Evolutionary conservation across 2,113 vertebrate species (phyloP).

Genomic region (Neomonachus schauinslandi): DNA sequence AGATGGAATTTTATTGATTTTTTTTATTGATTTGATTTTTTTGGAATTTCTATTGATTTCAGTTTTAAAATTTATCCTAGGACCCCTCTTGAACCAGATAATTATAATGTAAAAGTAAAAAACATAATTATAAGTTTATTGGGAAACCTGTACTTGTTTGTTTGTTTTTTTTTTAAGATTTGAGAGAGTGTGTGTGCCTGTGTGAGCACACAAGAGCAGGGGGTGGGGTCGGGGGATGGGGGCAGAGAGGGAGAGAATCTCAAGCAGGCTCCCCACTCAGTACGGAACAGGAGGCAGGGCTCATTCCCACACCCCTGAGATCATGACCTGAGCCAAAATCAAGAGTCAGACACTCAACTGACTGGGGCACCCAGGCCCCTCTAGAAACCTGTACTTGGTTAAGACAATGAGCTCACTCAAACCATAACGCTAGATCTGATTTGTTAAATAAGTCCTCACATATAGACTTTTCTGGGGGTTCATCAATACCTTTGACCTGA

Average conservation of each 20-base stretch:
- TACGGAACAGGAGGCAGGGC: neutral
- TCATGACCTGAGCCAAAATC: neutral
- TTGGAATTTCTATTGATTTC: neutral
- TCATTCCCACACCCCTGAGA: neutral
- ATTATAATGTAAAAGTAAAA: constrained; percentile 26
- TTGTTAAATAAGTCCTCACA: neutral
- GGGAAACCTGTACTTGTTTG: neutral
- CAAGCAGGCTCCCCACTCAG: neutral
- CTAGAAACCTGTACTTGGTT: neutral
- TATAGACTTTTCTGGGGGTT: neutral
- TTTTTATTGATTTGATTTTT: neutral
- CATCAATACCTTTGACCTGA: constrained; percentile 94
- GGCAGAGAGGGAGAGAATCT: neutral
- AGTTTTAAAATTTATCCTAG: constrained; percentile 8
- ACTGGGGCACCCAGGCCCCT: neutral
- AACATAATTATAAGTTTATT: neutral
- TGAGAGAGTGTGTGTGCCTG: neutral
- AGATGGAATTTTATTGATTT: neutral
- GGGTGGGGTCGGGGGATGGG: neutral
- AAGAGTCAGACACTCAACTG: neutral
- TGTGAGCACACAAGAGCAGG: neutral
- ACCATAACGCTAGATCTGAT: neutral
- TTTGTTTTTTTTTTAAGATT: neutral
- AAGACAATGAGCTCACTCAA: neutral
- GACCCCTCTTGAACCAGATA: neutral